phyloP scores from a whole-genome alignment of 2,113 vertebrate genomes.

The Vulpes lagopus region DNA sequence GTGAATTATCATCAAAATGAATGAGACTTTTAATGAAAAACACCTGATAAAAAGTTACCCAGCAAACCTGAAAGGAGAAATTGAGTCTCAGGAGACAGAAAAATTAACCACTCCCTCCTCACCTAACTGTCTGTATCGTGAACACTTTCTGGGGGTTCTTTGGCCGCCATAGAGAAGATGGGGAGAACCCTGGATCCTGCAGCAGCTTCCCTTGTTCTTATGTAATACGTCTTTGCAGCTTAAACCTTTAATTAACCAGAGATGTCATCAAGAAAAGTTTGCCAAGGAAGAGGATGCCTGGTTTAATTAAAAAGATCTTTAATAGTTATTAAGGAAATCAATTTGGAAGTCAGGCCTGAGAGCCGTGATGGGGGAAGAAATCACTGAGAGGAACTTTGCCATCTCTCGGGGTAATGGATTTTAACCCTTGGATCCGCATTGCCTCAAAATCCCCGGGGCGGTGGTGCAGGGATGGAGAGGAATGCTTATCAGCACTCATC shows the following conservation, averaged over 20 bases:
- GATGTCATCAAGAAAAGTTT: slow-evolving; percentile 86
- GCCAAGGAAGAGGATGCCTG: slow-evolving; percentile 81
- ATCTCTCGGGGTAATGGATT: slow-evolving; percentile 72
- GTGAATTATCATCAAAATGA: slow-evolving; percentile 63
- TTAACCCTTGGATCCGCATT: slow-evolving; percentile 74
- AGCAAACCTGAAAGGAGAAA: slow-evolving; percentile 56
- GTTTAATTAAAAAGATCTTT: slow-evolving; percentile 87
- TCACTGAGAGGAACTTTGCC: slow-evolving; percentile 69
- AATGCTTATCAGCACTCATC: slow-evolving; percentile 56
- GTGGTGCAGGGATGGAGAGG: background rate
- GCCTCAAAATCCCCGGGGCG: background rate
- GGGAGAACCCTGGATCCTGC: slow-evolving; percentile 40
- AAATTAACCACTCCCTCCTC: background rate
- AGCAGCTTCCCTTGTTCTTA: slow-evolving; percentile 73
- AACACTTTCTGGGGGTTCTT: slow-evolving; percentile 50
- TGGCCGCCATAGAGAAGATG: background rate
- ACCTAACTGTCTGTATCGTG: background rate
- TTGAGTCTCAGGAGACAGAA: slow-evolving; percentile 52
- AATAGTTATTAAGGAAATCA: slow-evolving; percentile 84
- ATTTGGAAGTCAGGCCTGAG: slow-evolving; percentile 79
- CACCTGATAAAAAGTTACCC: slow-evolving; percentile 29
- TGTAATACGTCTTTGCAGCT: slow-evolving; percentile 83
- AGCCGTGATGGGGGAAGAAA: slow-evolving; percentile 69
- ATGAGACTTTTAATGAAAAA: slow-evolving; percentile 71
- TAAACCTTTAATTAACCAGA: slow-evolving; percentile 89